Evolutionary conservation across 2,888 invertebrate genomes (phyloP).

Genomic region (Stenichneumon culpator): DNA sequence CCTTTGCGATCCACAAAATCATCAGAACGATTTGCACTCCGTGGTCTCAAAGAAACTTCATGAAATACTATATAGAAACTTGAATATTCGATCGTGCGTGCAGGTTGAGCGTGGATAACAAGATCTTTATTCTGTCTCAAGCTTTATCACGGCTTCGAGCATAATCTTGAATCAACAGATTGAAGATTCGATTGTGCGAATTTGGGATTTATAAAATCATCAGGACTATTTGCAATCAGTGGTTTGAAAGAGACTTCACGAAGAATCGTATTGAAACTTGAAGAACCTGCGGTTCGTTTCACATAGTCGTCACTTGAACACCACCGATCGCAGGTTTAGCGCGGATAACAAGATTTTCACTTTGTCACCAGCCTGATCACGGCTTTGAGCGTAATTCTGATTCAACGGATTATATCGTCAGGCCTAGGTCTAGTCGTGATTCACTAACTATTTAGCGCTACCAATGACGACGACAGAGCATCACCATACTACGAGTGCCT

Average conservation of each 20-base stretch:
- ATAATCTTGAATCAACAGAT: conserved; percentile 6
- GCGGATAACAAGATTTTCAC: neutral
- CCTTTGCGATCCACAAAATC: neutral
- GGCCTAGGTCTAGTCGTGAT: conserved; percentile 18
- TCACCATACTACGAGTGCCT: conserved; percentile 57
- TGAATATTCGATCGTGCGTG: neutral
- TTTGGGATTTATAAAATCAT: neutral
- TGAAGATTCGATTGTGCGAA: neutral
- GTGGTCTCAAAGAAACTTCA: neutral
- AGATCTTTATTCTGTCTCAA: neutral
- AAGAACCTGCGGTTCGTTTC: neutral
- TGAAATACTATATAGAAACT: neutral
- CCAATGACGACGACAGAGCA: conserved; percentile 29
- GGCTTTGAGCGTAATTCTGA: neutral
- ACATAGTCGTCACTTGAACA: neutral
- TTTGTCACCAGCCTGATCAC: neutral
- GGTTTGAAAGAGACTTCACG: neutral
- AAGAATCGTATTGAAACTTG: neutral
- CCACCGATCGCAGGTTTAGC: conserved; percentile 1
- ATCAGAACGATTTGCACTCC: neutral
- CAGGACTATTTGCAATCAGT: neutral
- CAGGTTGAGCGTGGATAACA: neutral
- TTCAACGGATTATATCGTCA: neutral
- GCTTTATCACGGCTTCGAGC: neutral
- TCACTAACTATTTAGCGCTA: conserved; percentile 26